Evolutionary conservation across 2,888 invertebrate species (phyloP).

Genomic region (Volucella zonaria): DNA sequence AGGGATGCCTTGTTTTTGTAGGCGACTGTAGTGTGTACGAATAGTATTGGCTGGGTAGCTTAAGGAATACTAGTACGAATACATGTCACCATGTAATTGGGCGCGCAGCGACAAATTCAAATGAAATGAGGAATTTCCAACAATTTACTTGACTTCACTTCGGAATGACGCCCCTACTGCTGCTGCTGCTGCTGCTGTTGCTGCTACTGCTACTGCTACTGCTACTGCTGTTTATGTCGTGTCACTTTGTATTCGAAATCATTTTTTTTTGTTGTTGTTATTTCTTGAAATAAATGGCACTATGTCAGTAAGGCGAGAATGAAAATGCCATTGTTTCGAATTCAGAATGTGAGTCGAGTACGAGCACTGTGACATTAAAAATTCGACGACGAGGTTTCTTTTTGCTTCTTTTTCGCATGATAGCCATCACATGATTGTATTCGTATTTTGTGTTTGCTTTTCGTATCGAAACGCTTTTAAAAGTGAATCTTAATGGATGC

Average conservation of each 20-base stretch:
- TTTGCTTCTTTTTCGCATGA: conserved; percentile 15
- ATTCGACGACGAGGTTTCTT: not conserved
- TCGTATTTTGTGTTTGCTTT: not conserved
- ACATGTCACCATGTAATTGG: conserved; percentile 12
- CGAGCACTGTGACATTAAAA: conserved; percentile 18
- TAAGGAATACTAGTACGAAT: not conserved
- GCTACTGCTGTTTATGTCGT: conserved; percentile 39
- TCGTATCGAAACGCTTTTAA: not conserved
- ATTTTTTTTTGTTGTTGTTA: conserved; percentile 35
- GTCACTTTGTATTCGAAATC: conserved; percentile 61
- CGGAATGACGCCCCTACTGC: conserved; percentile 26
- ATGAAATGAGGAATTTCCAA: conserved; percentile 52
- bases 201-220: not conserved
- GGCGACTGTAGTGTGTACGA: not conserved
- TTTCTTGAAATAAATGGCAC: conserved; percentile 69
- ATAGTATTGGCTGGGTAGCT: not conserved
- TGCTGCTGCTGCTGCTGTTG: not conserved
- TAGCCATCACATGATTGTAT: conserved; percentile 21
- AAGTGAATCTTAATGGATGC: not conserved
- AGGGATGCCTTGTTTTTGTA: conserved; percentile 29
- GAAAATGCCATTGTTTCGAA: conserved; percentile 55
- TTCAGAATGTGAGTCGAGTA: not conserved
- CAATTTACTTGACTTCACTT: conserved; percentile 40
- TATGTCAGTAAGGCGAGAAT: conserved; percentile 71
- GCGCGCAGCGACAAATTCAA: not conserved